These are phyloP conservation scores for Euura lappo DNA, from an alignment of 1,140 invertebrate species.

Conservation along the genomic window DNA sequence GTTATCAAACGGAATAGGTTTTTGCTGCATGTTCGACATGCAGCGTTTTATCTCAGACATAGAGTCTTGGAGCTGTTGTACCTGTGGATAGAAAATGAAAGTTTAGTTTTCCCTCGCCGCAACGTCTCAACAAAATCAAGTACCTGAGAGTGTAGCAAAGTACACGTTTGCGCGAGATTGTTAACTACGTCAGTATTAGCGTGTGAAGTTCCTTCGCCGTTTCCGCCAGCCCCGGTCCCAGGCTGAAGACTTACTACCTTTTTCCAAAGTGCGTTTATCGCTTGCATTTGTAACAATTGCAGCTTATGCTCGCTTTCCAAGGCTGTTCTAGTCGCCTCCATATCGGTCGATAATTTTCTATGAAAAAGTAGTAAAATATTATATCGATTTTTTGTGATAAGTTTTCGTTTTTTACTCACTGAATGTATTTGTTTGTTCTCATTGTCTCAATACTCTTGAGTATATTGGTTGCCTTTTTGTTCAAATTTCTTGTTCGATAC, in stretches of 20 bases:
- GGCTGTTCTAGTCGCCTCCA: constrained; percentile 81
- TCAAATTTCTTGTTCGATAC: constrained; percentile 79
- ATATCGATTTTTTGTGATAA: constrained; percentile 16
- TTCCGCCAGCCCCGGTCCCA: constrained; percentile 31
- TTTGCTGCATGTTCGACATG: constrained; percentile 65
- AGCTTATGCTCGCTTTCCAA: constrained; percentile 86
- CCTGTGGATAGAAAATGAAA: constrained; percentile 53
- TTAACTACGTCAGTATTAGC: constrained; percentile 61
- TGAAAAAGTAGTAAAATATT: constrained; percentile 29
- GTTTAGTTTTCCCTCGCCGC: neutral
- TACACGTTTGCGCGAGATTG: constrained; percentile 66
- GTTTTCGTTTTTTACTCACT: constrained; percentile 64
- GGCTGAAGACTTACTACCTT: constrained; percentile 78
- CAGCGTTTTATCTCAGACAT: constrained; percentile 78
- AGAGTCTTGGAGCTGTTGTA: constrained; percentile 76
- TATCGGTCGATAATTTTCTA: constrained; percentile 79
- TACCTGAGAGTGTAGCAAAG: constrained; percentile 50
- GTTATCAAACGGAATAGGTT: constrained; percentile 52
- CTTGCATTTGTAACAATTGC: constrained; percentile 87
- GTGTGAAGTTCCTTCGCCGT: constrained; percentile 42
- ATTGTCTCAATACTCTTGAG: constrained; percentile 80
- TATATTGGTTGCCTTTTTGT: constrained; percentile 75
- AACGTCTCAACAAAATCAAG: constrained; percentile 1
- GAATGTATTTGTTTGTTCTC: constrained; percentile 84
- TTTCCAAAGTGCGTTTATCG: constrained; percentile 88